These are phyloP conservation scores for Apamea monoglypha DNA, from an alignment of 2,888 invertebrate species.

Conservation along the genomic window DNA sequence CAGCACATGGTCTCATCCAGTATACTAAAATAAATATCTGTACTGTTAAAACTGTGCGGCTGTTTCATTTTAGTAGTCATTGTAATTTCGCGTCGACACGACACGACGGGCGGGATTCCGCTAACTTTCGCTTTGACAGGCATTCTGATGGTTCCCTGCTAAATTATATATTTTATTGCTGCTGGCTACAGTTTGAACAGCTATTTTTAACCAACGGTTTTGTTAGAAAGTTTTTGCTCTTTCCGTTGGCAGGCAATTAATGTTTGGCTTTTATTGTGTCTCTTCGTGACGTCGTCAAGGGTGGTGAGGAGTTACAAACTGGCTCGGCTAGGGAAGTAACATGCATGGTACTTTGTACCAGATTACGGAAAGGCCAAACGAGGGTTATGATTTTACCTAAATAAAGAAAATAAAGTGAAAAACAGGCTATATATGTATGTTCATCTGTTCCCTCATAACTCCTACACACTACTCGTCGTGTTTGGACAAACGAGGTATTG, in stretches of 20 bases:
- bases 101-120: slow-evolving; percentile 57
- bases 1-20: slow-evolving; percentile 51
- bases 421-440: not conserved
- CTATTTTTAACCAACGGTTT: slow-evolving; percentile 40
- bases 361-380: not conserved
- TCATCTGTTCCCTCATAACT: not conserved
- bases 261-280: slow-evolving; percentile 9
- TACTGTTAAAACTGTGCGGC: slow-evolving; percentile 55
- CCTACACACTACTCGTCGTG: not conserved
- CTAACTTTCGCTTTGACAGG: slow-evolving; percentile 76
- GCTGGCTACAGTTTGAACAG: slow-evolving; percentile 36
- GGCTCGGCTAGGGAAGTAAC: not conserved
- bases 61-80: slow-evolving; percentile 71
- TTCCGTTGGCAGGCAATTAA: slow-evolving; percentile 16
- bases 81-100: slow-evolving; percentile 72
- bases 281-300: not conserved
- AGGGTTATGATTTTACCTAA: not conserved
- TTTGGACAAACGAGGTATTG: too few relatives aligned
- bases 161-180: slow-evolving; percentile 64
- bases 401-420: too few relatives aligned
- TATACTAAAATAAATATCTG: slow-evolving; percentile 19
- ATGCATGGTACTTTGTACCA: not conserved
- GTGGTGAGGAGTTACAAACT: not conserved
- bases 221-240: slow-evolving; percentile 21
- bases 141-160: slow-evolving; percentile 66